phyloP scores from a whole-genome alignment of 2,888 invertebrate species.

The Drosophila gaucha region DNA sequence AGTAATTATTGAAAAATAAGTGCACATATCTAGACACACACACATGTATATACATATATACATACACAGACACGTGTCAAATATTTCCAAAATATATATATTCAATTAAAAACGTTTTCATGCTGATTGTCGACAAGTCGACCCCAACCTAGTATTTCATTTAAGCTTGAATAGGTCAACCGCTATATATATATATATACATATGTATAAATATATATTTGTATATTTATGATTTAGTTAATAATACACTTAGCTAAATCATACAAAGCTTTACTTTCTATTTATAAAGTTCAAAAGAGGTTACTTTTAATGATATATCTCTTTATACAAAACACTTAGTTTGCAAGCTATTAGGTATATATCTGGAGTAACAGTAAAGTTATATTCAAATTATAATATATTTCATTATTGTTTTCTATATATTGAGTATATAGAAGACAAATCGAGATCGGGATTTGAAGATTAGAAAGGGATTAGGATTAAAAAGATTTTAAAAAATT shows the following conservation, averaged over 20 bases:
- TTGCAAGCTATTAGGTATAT: too few relatives aligned
- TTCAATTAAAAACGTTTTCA: constrained; percentile 13
- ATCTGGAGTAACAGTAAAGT: too few relatives aligned
- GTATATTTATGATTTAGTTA: not conserved
- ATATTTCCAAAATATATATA: not conserved
- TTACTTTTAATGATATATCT: too few relatives aligned
- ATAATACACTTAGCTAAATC: not conserved
- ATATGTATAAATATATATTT: not conserved
- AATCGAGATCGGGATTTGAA: too few relatives aligned
- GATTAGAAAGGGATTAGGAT: too few relatives aligned
- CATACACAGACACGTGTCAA: not conserved
- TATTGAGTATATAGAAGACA: too few relatives aligned
- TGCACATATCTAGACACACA: not conserved
- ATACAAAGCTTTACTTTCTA: not conserved
- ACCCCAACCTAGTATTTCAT: constrained; percentile 8
- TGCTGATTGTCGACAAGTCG: not conserved
- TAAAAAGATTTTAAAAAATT: too few relatives aligned
- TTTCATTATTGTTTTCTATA: too few relatives aligned
- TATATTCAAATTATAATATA: too few relatives aligned
- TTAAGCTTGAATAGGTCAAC: constrained; percentile 1
- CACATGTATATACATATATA: not conserved
- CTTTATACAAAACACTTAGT: too few relatives aligned
- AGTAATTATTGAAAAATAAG: constrained; percentile 42
- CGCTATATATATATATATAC: not conserved
- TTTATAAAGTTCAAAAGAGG: not conserved